Percentiles rank a stretch among this genome's conserved stretches.
Conservation (phyloP, 2,888 invertebrate genomes). For the Cryptops parisi region DNA sequence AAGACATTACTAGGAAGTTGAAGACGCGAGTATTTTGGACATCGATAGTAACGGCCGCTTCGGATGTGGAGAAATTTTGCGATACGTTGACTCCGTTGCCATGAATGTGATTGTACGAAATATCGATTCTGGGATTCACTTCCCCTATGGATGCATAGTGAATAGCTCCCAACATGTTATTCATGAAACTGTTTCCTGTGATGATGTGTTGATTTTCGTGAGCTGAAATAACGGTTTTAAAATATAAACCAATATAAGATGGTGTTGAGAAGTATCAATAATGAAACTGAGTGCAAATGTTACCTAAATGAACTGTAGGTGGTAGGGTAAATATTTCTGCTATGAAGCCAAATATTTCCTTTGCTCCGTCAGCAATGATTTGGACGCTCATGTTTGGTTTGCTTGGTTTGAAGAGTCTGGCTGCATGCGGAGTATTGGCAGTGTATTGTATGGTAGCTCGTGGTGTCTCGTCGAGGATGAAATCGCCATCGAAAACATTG, state of each 20-base stretch:
- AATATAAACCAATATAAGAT: too few relatives aligned
- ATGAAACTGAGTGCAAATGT: neutral
- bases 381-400: slow-evolving; percentile 54
- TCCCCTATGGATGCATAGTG: slow-evolving; percentile 84
- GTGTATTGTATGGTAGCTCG: neutral
- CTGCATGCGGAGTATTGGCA: neutral
- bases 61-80: slow-evolving; percentile 85
- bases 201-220: neutral
- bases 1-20: neutral
- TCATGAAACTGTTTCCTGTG: neutral
- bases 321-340: slow-evolving; percentile 94
- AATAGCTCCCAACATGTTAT: slow-evolving; percentile 52
- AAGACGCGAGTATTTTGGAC: slow-evolving; percentile 73
- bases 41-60: slow-evolving; percentile 67
- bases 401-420: slow-evolving; percentile 36
- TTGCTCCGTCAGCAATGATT: slow-evolving; percentile 86
- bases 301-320: slow-evolving; percentile 1
- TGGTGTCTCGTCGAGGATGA: slow-evolving; percentile 34
- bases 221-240: too few relatives aligned
- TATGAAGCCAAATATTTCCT: slow-evolving; percentile 86
- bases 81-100: slow-evolving; percentile 78
- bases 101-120: slow-evolving; percentile 71
- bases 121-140: slow-evolving; percentile 75
- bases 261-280: too few relatives aligned
- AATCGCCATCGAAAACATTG: slow-evolving; percentile 78